Evolutionary conservation across 1,140 invertebrate species (phyloP), one percentile per base, ranked within the genome.

Genomic region (Drosophila tani): DNA sequence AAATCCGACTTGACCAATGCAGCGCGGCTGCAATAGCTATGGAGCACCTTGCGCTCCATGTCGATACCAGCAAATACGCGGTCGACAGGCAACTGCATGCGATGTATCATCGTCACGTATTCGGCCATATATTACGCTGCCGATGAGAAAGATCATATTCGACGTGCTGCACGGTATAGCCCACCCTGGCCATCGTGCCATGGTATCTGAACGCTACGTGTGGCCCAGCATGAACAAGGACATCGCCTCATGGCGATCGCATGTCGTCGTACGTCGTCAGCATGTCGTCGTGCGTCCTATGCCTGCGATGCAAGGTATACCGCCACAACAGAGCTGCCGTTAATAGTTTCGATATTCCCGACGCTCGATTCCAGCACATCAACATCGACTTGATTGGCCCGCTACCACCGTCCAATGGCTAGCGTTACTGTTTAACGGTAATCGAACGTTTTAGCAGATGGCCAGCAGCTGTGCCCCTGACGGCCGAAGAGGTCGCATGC

Each of bases 391-490:
- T 27, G 47, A 50, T 50, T 12, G 21, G 24, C 8, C 21, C 21
- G 47, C 47, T 50, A 50, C 47, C 47, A 15, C 47, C 15, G 15
- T 50, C 8, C 24, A 27, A n/a, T n/a, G 15, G 49, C 24, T 51
- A 51, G 5, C 49, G 49, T 3, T 50, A 50, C 24, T 29, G 49
- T n/a, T n/a, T 51, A 19, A 29, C 24, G 49, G 24, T 29, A 15
- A 51, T 51, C 49, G 24, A 51, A 15, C 15, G 15, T 5, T 51
- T 27, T 24, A 50, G 49, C 49, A 29, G 46, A 49, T 49, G 46
- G 14, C 46, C 46, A 47, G 46, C 21, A 15, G 47, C 27, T 14
- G 2, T 21, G 12, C 21, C 21, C 14, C 14, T 50, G 47, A 50
- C 21, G 9, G 45, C 45, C 29, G 29, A 32, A 32, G 29, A 32